A percentile compares a stretch with the other conserved stretches of the same genome.
Conservation (phyloP, 2,888 invertebrate species). For the Pogonocherus hispidulus region DNA sequence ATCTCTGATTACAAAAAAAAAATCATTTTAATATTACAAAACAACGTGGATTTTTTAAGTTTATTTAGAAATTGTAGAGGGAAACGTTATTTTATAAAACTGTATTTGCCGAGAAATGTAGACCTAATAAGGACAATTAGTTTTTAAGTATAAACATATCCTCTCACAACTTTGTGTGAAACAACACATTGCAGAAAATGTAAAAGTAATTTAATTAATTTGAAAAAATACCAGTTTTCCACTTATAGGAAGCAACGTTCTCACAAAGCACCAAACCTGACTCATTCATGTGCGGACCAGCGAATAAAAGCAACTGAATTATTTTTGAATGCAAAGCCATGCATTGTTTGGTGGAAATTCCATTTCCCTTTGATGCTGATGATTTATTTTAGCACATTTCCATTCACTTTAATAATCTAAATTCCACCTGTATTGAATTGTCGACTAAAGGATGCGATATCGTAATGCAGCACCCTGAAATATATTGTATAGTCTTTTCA, state of each 20-base stretch:
- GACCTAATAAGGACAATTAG: too few relatives aligned
- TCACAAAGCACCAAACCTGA: conserved; percentile 15
- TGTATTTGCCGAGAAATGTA: too few relatives aligned
- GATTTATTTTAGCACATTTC: conserved; percentile 21
- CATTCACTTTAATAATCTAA: conserved; percentile 17
- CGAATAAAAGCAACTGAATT: conserved; percentile 23
- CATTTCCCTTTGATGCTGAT: conserved; percentile 28
- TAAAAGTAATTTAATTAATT: not conserved
- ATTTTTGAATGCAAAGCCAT: conserved; percentile 17
- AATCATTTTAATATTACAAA: too few relatives aligned
- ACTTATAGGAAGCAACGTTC: conserved; percentile 8
- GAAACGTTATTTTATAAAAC: too few relatives aligned
- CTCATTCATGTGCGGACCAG: conserved; percentile 22
- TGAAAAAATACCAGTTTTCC: not conserved
- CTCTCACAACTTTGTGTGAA: too few relatives aligned
- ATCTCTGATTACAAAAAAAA: too few relatives aligned
- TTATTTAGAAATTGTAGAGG: too few relatives aligned
- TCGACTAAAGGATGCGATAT: not conserved
- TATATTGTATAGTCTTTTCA: too few relatives aligned
- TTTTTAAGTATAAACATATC: too few relatives aligned
- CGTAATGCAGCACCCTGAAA: not conserved
- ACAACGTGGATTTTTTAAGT: too few relatives aligned
- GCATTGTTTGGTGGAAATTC: conserved; percentile 23
- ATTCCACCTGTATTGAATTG: conserved; percentile 14
- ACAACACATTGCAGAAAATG: too few relatives aligned